phyloP scores from a whole-genome alignment of 2,797 vertebrate genomes.

The Alauda arvensis region DNA sequence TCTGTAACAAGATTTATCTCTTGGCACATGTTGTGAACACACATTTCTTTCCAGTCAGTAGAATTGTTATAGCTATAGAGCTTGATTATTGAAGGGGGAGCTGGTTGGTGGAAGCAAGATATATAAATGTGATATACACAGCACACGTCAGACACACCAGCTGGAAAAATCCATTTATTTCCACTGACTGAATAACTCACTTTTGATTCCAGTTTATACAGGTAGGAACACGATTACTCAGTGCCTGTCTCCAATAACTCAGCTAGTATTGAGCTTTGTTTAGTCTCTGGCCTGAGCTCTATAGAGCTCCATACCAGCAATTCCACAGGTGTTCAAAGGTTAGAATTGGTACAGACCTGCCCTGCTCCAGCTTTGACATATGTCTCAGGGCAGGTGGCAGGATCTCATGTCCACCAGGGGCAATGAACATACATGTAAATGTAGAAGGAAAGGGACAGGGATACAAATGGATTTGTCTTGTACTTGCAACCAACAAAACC shows the following conservation, averaged over 20 bases:
- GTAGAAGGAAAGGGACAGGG: neutral
- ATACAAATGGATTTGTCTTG: neutral
- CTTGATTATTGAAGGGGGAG: constrained; percentile 49
- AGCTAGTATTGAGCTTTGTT: neutral
- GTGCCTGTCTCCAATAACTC: constrained; percentile 5
- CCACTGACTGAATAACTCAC: constrained; percentile 52
- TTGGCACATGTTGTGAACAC: constrained; percentile 48
- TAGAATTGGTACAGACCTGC: neutral
- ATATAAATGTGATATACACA: constrained; percentile 56
- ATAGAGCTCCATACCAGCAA: neutral
- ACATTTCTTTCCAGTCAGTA: constrained; percentile 60
- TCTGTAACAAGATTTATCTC: constrained; percentile 63
- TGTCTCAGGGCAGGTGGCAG: neutral
- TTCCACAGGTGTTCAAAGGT: neutral
- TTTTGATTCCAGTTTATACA: constrained; percentile 48
- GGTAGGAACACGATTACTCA: constrained; percentile 45
- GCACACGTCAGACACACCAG: constrained; percentile 26
- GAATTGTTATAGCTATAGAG: constrained; percentile 52
- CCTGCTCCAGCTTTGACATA: neutral
- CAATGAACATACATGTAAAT: neutral
- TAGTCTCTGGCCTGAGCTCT: neutral
- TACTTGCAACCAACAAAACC: neutral
- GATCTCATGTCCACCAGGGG: neutral
- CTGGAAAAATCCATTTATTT: constrained; percentile 62
- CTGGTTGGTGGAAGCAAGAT: constrained; percentile 38